Percentiles rank a stretch among this genome's conserved stretches.
These are phyloP conservation scores for Sapayoa aenigma DNA, from an alignment of 2,113 vertebrate species.

Conservation along the genomic window DNA sequence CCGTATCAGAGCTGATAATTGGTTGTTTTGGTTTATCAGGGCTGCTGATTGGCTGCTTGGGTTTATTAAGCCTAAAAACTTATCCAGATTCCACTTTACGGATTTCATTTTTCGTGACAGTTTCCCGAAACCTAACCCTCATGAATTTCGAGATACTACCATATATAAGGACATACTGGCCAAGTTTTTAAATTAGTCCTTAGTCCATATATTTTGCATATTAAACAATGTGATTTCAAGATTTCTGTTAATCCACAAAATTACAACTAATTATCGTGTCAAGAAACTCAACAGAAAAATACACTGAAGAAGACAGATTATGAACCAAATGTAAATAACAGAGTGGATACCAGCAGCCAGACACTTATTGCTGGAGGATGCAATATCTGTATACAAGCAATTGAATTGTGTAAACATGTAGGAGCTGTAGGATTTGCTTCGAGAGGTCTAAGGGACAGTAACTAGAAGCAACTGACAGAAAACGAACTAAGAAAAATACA, in stretches of 20 bases:
- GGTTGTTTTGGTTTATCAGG: too few species aligned
- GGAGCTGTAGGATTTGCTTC: neutral
- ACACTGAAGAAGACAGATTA: neutral
- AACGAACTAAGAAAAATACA: conserved; percentile 8
- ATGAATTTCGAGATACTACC: too few species aligned
- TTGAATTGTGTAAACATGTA: neutral
- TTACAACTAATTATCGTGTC: neutral
- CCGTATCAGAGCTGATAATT: too few species aligned
- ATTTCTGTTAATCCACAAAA: neutral
- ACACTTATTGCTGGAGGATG: too few species aligned
- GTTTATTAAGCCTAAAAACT: too few species aligned
- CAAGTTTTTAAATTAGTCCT: neutral
- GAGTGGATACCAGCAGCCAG: neutral
- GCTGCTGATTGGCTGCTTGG: too few species aligned
- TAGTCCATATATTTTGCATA: neutral
- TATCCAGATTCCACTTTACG: too few species aligned
- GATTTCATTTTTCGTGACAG: too few species aligned
- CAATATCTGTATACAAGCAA: neutral
- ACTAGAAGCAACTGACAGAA: neutral
- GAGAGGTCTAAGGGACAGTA: neutral
- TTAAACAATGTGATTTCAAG: neutral
- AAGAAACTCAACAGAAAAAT: neutral
- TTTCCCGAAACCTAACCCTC: too few species aligned
- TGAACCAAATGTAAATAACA: neutral
- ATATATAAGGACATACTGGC: neutral